Percentiles rank a stretch among this genome's conserved stretches.
These are phyloP conservation scores for Myotis lucifugus DNA, from an alignment of 2,113 vertebrate species.

Conservation along the genomic window DNA sequence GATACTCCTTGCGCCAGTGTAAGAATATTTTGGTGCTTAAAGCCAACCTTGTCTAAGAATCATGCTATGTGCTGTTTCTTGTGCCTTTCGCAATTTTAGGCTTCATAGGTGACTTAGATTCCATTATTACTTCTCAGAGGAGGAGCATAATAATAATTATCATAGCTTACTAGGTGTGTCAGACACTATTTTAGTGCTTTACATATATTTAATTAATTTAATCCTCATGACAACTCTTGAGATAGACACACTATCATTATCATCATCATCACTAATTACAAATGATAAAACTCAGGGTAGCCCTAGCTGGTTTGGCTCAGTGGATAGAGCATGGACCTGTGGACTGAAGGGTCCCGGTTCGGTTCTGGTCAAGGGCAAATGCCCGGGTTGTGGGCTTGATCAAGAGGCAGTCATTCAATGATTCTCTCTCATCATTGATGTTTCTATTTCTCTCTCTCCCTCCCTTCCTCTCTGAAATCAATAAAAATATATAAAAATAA, in stretches of 20 bases:
- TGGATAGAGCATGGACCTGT: no score
- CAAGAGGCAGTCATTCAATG: no score
- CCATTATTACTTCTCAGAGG: neutral
- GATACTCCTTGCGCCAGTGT: neutral
- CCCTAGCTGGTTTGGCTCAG: no score
- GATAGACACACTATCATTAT: neutral
- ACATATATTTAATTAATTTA: neutral
- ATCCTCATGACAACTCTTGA: neutral
- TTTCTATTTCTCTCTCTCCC: no score
- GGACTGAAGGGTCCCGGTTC: no score
- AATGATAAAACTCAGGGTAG: neutral
- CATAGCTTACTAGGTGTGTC: neutral
- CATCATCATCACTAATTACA: neutral
- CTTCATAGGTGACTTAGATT: neutral
- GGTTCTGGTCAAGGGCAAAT: no score
- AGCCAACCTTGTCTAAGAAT: neutral
- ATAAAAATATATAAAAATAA: no score
- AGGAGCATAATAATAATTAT: neutral
- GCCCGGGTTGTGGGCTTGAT: no score
- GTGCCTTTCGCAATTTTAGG: neutral
- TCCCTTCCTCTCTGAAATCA: no score
- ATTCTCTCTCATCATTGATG: no score
- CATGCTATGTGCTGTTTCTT: neutral
- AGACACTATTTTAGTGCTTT: neutral
- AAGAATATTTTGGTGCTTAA: neutral